Evolutionary conservation across 2,113 vertebrate genomes (phyloP).

Genomic region (Calypte anna): DNA sequence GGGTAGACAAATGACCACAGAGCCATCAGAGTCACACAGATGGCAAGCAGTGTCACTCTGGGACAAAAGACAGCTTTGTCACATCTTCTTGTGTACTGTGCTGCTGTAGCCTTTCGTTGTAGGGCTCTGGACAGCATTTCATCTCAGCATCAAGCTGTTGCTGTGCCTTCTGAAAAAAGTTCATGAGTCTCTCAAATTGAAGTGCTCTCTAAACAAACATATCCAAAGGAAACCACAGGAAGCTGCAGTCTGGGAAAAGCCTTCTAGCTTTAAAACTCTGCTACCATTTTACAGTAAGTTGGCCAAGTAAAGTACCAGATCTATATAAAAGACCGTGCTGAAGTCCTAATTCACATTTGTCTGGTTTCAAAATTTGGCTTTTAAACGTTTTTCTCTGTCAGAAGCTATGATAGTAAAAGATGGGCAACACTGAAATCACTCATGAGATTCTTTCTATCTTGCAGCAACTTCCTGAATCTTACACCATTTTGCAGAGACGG

Average conservation of each 20-base stretch:
- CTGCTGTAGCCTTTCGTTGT: neutral
- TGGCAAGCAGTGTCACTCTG: neutral
- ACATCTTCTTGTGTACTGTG: neutral
- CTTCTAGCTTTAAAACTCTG: neutral
- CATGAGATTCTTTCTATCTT: neutral
- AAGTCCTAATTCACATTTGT: neutral
- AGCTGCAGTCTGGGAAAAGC: neutral
- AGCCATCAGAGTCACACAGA: neutral
- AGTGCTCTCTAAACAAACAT: neutral
- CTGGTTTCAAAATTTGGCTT: neutral
- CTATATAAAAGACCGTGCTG: neutral
- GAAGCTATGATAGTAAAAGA: neutral
- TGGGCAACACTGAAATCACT: neutral
- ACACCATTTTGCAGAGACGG: neutral
- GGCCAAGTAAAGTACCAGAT: neutral
- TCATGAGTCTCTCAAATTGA: accelerated
- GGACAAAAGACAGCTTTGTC: neutral
- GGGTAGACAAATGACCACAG: neutral
- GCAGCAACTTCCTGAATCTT: neutral
- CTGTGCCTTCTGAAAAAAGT: neutral
- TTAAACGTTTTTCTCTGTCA: neutral
- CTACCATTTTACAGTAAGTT: neutral
- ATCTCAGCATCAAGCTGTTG: neutral
- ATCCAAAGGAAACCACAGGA: neutral
- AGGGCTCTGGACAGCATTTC: neutral